Percentiles rank a stretch among this genome's conserved stretches.
phyloP scores from a whole-genome alignment of 1,140 invertebrate genomes.

The Ptiloglossa arizonensis region DNA sequence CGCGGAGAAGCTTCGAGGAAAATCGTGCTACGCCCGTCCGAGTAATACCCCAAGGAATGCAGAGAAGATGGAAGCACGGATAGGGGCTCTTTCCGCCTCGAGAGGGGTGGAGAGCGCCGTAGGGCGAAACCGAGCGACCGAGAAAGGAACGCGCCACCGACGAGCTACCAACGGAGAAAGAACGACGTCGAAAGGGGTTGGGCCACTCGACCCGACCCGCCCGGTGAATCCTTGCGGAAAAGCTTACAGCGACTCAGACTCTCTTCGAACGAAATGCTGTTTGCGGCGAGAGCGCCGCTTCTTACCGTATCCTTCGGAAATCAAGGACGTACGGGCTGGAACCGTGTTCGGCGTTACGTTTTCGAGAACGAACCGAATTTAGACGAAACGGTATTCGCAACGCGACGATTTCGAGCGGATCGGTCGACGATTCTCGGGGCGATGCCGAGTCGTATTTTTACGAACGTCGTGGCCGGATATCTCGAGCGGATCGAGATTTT shows the following conservation, averaged over 20 bases:
- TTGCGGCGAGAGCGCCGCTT: constrained; percentile 55
- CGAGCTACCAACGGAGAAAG: constrained; percentile 27
- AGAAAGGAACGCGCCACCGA: neutral
- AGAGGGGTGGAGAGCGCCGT: constrained; percentile 13
- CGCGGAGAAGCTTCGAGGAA: constrained; percentile 60
- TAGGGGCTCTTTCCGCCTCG: constrained; percentile 58
- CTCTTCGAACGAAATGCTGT: constrained; percentile 65
- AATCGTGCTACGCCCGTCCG: constrained; percentile 57
- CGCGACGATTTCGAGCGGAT: constrained; percentile 10
- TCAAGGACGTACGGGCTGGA: no score
- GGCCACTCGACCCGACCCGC: constrained; percentile 48
- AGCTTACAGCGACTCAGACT: constrained; percentile 70
- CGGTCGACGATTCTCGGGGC: neutral
- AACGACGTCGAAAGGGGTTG: constrained; percentile 60
- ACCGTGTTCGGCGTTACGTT: no score
- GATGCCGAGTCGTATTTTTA: no score
- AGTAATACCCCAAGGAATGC: constrained; percentile 81
- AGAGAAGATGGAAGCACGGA: constrained; percentile 80
- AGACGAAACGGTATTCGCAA: no score
- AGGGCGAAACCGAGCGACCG: no score
- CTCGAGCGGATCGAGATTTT: constrained; percentile 63
- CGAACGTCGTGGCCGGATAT: constrained; percentile 39
- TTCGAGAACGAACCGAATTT: no score
- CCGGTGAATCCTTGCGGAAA: constrained; percentile 75
- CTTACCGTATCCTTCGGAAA: constrained; percentile 33